Percentiles rank a stretch among this genome's conserved stretches.
phyloP scores from a whole-genome alignment of 2,888 invertebrate genomes.

The Camptogramma bilineatum region DNA sequence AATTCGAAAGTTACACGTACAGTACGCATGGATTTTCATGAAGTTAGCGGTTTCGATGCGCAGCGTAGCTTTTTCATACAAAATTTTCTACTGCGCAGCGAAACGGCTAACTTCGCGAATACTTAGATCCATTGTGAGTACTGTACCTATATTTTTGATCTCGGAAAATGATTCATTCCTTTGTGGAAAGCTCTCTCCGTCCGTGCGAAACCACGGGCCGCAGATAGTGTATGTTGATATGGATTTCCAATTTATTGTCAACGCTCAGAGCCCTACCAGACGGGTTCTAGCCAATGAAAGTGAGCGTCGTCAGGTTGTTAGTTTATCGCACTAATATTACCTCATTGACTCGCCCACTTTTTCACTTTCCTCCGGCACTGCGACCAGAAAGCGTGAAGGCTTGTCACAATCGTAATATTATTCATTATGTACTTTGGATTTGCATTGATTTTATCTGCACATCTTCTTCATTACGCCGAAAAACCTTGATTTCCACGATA shows the following conservation, averaged over 20 bases:
- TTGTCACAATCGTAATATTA: constrained; percentile 52
- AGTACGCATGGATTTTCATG: too few relatives aligned
- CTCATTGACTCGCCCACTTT: constrained; percentile 71
- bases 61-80: too few relatives aligned
- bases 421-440: constrained; percentile 30
- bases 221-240: neutral
- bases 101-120: too few relatives aligned
- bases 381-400: constrained; percentile 76
- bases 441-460: constrained; percentile 20
- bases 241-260: constrained; percentile 22
- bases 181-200: neutral
- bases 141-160: too few relatives aligned
- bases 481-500: too few relatives aligned
- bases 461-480: neutral
- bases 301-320: constrained; percentile 68
- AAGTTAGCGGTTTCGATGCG: too few relatives aligned
- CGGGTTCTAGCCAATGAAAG: constrained; percentile 67
- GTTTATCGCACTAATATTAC: constrained; percentile 70
- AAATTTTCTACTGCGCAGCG: too few relatives aligned
- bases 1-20: too few relatives aligned
- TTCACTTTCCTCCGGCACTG: constrained; percentile 74
- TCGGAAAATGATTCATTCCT: neutral
- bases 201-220: neutral
- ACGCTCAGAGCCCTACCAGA: constrained; percentile 33
- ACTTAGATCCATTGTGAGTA: too few relatives aligned